A percentile compares a stretch with the other conserved stretches of the same genome.
phyloP scores from a whole-genome alignment of 2,888 invertebrate species.

The Hirtodrosophila duncani region DNA sequence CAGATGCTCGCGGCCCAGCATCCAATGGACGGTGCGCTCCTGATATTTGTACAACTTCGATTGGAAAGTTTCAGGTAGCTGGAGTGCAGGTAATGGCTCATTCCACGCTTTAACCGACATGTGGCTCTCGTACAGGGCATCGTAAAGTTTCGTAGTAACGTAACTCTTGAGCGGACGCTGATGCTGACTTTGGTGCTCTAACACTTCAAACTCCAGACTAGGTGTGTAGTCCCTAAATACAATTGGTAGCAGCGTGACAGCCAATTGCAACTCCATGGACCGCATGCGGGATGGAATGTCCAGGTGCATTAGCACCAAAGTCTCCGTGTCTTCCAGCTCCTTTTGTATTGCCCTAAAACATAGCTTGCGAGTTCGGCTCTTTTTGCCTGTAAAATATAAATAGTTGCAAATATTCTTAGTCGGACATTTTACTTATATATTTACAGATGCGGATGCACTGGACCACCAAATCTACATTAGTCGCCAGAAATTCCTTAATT shows the following conservation, averaged over 20 bases:
- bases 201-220: constrained; percentile 42
- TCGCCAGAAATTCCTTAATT: constrained; percentile 10
- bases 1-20: constrained; percentile 81
- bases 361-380: constrained; percentile 33
- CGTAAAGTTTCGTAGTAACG: constrained; percentile 67
- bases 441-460: constrained; percentile 1
- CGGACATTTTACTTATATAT: constrained; percentile 5
- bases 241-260: constrained; percentile 38
- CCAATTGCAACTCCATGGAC: constrained; percentile 24
- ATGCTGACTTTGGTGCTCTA: constrained; percentile 26
- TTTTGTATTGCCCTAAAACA: constrained; percentile 8
- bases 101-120: not conserved
- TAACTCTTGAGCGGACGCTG: constrained; percentile 62
- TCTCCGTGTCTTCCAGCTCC: constrained; percentile 4
- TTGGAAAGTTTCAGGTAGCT: constrained; percentile 72
- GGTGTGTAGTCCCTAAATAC: constrained; percentile 44
- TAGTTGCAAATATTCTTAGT: not conserved
- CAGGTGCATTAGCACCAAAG: not conserved
- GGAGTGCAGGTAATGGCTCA: not conserved
- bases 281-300: constrained; percentile 2
- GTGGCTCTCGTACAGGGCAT: constrained; percentile 58
- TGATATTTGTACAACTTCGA: constrained; percentile 84
- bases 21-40: constrained; percentile 83
- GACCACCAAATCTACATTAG: constrained; percentile 1
- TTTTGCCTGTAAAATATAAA: constrained; percentile 24